Evolutionary conservation across 2,797 vertebrate species (phyloP).

Genomic region (Pygocentrus nattereri): DNA sequence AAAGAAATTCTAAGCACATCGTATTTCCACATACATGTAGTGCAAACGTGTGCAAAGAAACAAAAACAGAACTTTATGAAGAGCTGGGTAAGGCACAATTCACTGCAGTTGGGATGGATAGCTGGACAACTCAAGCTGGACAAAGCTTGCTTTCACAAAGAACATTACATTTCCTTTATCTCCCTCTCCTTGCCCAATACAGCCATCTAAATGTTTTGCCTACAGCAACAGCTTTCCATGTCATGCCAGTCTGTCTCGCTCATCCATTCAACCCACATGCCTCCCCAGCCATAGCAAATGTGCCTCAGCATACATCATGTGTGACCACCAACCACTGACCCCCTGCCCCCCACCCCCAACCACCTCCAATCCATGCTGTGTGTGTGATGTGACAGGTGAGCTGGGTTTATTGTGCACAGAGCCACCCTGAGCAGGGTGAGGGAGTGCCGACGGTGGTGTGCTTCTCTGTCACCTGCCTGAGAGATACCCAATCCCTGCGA

Average conservation of each 20-base stretch:
- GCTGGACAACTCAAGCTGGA: too few relatives aligned
- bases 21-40: too few relatives aligned
- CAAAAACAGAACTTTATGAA: too few relatives aligned
- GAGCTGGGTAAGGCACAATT: too few relatives aligned
- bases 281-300: slow-evolving; percentile 18
- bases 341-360: slow-evolving; percentile 59
- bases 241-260: not conserved
- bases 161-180: not conserved
- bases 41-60: too few relatives aligned
- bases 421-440: slow-evolving; percentile 69
- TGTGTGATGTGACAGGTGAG: slow-evolving; percentile 72
- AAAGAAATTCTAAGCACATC: too few relatives aligned
- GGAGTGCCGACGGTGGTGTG: slow-evolving; percentile 71
- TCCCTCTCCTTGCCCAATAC: not conserved
- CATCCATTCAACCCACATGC: not conserved
- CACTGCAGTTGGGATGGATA: too few relatives aligned
- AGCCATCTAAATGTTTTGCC: not conserved
- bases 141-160: not conserved
- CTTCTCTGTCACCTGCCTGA: slow-evolving; percentile 78
- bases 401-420: slow-evolving; percentile 74
- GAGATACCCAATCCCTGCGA: slow-evolving; percentile 72
- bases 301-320: slow-evolving; percentile 26
- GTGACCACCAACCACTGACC: slow-evolving; percentile 58
- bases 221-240: not conserved
- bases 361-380: slow-evolving; percentile 42